Evolutionary conservation across 2,797 vertebrate genomes (phyloP), one percentile per base, ranked within the genome.

Genomic region (Crax fasciolata): DNA sequence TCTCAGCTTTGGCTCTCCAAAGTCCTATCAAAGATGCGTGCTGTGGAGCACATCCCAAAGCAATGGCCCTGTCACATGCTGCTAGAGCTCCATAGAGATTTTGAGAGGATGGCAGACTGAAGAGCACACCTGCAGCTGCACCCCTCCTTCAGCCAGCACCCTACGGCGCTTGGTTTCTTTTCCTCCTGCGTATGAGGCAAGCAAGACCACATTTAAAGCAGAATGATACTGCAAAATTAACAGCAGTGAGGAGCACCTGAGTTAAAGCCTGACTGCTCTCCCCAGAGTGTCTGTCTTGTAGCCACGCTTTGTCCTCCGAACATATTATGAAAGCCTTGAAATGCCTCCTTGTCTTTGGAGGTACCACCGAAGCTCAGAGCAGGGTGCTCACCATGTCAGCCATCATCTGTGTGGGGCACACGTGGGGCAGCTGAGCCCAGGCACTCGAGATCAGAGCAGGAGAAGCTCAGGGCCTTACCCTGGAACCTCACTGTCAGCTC

Each of bases 301-400:
- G 81, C 87, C 81, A 92, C 82, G 65, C 54, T 77, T 89, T 79
- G 57, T 71, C 86, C 63, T 94, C 90, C 93, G 92, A 70, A 82
- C 7, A 57, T 35, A 35, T 73, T 65, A 93, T 57, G 74, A 87
- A 92, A 89, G 84, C 77, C 77, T 85, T 41, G 44, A 94, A 87
- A 92, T 95, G 68, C 77, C 62, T 10, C 0, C 0, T 44, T 90
- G 55, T 28, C 65, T 87, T 89, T 41, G 4, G 57, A 83, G 87
- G 75, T 74, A 71, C 41, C 63, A 94, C 78, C 38, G 66, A 75
- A 39, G 41, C 78, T 93, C 44, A n/a, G 39, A 71, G 78, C 41
- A 10, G 61, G 65, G 77, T 62, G 74, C 74, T 90, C 16, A 10
- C 73, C 65, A 38, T 63, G 81, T n/a, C 48, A 63, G 19, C 48